These are phyloP conservation scores for Noturus placidus DNA, from an alignment of 2,113 vertebrate genomes.

Conservation along the genomic window DNA sequence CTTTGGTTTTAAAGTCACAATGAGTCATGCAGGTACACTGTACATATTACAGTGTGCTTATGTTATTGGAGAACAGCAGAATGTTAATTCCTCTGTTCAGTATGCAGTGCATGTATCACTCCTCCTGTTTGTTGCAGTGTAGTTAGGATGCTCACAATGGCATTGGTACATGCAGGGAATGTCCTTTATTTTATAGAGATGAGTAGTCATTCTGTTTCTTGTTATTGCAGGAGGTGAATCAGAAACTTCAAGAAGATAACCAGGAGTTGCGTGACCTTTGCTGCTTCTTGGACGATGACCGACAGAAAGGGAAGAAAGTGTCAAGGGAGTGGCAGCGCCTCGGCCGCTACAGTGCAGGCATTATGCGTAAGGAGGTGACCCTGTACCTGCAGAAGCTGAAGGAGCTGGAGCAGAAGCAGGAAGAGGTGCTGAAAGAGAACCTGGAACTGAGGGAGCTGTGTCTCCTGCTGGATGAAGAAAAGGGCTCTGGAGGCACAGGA, in stretches of 20 bases:
- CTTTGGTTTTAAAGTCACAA: background rate
- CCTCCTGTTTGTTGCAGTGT: constrained; percentile 12
- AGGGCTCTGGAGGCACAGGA: constrained; percentile 60
- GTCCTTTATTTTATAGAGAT: constrained; percentile 12
- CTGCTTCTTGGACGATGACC: constrained; percentile 95
- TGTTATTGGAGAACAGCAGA: background rate
- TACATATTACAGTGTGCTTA: background rate
- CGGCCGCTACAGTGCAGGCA: constrained; percentile 85
- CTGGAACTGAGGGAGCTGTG: constrained; percentile 93
- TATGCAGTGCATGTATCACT: background rate
- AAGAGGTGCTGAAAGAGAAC: constrained; percentile 91
- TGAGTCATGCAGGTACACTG: background rate
- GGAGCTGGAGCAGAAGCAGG: constrained; percentile 88
- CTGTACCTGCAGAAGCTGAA: constrained; percentile 92
- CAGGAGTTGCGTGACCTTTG: constrained; percentile 95
- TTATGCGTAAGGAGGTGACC: constrained; percentile 94
- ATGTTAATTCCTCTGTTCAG: constrained; percentile 26
- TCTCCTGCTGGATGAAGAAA: constrained; percentile 90
- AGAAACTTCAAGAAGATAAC: constrained; percentile 97
- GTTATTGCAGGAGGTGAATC: constrained; percentile 87
- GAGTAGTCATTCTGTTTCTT: constrained; percentile 35
- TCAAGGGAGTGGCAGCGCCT: constrained; percentile 95
- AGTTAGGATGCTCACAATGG: background rate
- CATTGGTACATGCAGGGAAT: constrained; percentile 3
- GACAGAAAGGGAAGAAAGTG: constrained; percentile 94